Evolutionary conservation across 2,797 vertebrate genomes (phyloP), one percentile per base, ranked within the genome.

Genomic region (Sphaeramia orbicularis): DNA sequence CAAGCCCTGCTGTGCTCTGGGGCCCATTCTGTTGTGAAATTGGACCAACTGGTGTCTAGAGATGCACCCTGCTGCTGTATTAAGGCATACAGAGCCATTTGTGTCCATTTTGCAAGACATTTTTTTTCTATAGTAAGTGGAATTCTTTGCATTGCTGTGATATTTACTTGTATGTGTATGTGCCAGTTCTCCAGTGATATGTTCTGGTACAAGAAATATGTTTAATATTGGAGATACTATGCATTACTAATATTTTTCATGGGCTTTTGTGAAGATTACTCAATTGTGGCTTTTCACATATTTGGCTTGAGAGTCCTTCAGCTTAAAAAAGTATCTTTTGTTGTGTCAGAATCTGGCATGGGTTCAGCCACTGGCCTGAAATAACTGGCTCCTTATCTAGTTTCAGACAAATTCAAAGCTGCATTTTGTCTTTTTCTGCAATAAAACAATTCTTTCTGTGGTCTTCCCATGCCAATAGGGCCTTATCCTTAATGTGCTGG

Each of bases 31-130:
- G 74, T 89, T 79, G 69, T 83, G 71, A 83, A 88, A 88, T 69
- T 80, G 69, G 78, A 90, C 85, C 86, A 86, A 87, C 76, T 80
- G 82, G 76, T 86, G 76, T 88, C 78, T 75, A 45, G 77, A 81
- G 83, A 86, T 84, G 80, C 77, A 60, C 74, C 78, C 79, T 66
- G 79, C 85, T 82, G 84, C 65, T 74, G 68, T 60, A 73, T 75
- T 85, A 78, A 84, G 78, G 50, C 63, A 76, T 53, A 54, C 49
- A 68, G 48, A 71, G 43, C 61, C 67, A 67, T 84, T 86, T 83
- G 56, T 82, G 56, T 76, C 61, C 30, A 32, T 76, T 83, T 83
- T 80, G 58, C 55, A 61, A 59, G 75, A 70, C 71, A 71, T 73
- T 75, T 71, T 71, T 82, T 76, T 66, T 71, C 38, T 16, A 42